A percentile compares a stretch with the other conserved stretches of the same genome.
Conservation (phyloP, 2,888 invertebrate species). For the Stenchaetothrips biformis region DNA sequence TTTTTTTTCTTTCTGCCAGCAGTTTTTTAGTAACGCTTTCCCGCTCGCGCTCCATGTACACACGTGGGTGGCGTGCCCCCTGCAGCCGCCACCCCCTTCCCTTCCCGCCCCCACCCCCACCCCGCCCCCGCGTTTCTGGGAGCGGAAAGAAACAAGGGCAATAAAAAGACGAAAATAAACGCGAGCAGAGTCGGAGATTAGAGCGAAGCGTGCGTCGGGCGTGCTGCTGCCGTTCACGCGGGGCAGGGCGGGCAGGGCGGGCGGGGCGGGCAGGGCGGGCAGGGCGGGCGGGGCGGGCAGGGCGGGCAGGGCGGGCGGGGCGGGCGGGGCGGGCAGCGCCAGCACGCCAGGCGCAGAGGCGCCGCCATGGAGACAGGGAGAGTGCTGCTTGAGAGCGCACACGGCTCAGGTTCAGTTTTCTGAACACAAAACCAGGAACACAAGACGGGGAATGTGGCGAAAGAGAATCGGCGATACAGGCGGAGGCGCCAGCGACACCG, state of each 20-base stretch:
- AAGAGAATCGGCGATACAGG: no score
- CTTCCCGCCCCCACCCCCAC: no score
- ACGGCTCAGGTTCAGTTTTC: no score
- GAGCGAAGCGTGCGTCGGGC: not conserved
- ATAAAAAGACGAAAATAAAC: constrained; percentile 24
- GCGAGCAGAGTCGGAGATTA: not conserved
- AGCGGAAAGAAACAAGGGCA: constrained; percentile 1
- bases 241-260: not conserved
- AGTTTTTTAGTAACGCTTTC: not conserved
- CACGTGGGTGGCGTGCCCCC: no score
- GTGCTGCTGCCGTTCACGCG: not conserved
- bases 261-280: constrained; percentile 19
- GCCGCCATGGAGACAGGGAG: no score
- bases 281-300: constrained; percentile 28
- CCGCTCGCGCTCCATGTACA: not conserved
- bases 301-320: constrained; percentile 15
- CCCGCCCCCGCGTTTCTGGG: not conserved
- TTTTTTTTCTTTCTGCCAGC: no score
- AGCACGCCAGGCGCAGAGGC: not conserved
- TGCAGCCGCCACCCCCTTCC: no score
- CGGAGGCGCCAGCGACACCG: no score
- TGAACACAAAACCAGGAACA: no score
- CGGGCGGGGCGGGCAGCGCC: constrained; percentile 23
- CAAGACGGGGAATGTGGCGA: no score
- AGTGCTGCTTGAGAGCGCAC: no score